Base-by-base conservation (phyloP, 1,140 invertebrate species). In the Cyclargus thomasi region DNA sequence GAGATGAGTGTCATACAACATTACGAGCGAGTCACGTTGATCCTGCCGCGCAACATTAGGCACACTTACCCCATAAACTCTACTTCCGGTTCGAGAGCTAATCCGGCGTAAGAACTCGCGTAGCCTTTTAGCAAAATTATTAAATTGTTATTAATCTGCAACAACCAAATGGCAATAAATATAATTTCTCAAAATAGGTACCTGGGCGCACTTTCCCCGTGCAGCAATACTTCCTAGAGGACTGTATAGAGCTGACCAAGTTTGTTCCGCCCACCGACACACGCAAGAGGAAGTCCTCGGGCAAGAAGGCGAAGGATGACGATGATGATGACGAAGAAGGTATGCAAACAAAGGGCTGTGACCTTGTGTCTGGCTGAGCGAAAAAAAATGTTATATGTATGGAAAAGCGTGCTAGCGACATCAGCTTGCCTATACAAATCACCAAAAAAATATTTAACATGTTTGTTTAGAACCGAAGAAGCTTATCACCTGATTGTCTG, bases 21-120 rank as follows among this genome's bases (percentile, higher is more conserved):
- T n/a, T 98, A 99, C 81, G 98, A 99, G 85, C 91, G 98, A 53
- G 98, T 99, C 79, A 94, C 99, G 6, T 93, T 99, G 90, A 97
- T 99, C 57, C 94, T 99, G 0, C 90, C 99, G 0, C 92, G 97
- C 21, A 97, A 99, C 82, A 97, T 99, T 94, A 93, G 99, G 1
- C 94, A 95, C 68, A 94, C 94, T 0, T 98, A 97, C 83, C 96
- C 96, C 0, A n/a, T n/a, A n/a, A n/a, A n/a, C n/a, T n/a, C n/a
- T n/a, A n/a, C n/a, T n/a, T n/a, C n/a, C n/a, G n/a, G n/a, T n/a
- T n/a, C n/a, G n/a, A n/a, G n/a, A n/a, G n/a, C n/a, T n/a, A n/a
- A n/a, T n/a, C n/a, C n/a, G n/a, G n/a, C n/a, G n/a, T n/a, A n/a
- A n/a, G n/a, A n/a, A n/a, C n/a, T n/a, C n/a, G 8, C 7, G 18